Base-by-base conservation (phyloP, 2,113 vertebrate species). In the Dermatemys mawii region DNA sequence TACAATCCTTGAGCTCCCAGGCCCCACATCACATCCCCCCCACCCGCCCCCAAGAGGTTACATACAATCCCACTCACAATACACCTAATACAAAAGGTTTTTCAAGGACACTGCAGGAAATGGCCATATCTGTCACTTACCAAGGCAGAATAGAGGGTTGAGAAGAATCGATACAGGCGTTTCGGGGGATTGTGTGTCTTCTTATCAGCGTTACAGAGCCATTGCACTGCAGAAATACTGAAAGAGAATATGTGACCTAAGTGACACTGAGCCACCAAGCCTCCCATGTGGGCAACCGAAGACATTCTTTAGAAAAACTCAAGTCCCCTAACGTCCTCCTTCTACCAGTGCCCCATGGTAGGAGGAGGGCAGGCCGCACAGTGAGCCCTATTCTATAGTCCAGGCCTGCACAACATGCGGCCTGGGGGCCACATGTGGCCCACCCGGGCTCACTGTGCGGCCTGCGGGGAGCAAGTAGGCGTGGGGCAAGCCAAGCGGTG, bases 201-300 rank as follows among this genome's bases (percentile, higher is more conserved):
- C 98, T 99, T 99, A 93, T 99, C 99, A 0, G 99, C 99, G 1
- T 99, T 99, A 91, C 99, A 99, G 60, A 99, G 98, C 99, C 99
- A 99, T 97, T 99, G 99, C 91, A 99, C 98, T 0, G 99, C 99
- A 0, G 99, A 99, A 91, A 99, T 99, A 95, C 99, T 99, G 90
- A 63, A 2, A 87, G 57, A 90, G 55, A 53, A 86, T 54, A 53
- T 0, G 54, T 90, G 53, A 78, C 2, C 8, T 38, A 2, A 0
- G 1, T 22, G 24, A 84, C 29, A 54, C 21, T 16, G 21, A 90
- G 67, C 19, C 35, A 76, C 1, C 2, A 3, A 35, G 11, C 32
- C 83, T 49, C 24, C 21, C 53, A 75, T 2, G 38, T n/a, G n/a
- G 17, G 63, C 35, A 38, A 19, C 63, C 12, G 2, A 75, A 41